Conservation (phyloP, 1,140 invertebrate genomes). For the Plectrocnemia conspersa region DNA sequence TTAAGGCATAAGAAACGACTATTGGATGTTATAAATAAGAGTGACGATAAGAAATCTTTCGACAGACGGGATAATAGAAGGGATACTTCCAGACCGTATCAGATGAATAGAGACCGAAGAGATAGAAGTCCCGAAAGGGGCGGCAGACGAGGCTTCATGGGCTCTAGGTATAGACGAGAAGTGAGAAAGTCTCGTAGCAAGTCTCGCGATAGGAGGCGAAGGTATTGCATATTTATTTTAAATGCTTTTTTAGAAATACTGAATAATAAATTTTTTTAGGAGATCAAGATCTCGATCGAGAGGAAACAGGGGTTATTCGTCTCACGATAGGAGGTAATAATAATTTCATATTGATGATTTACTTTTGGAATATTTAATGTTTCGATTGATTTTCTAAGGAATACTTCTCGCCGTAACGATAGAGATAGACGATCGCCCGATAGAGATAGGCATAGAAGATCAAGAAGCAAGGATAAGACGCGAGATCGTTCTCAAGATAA, state of each 20-base stretch:
- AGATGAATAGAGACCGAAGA: slow-evolving; percentile 11
- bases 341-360: no score
- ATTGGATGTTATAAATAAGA: neutral
- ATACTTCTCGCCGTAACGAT: neutral
- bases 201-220: slow-evolving; percentile 17
- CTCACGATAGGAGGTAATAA: slow-evolving; percentile 12
- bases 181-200: slow-evolving; percentile 8
- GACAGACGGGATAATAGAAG: slow-evolving; percentile 4
- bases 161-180: slow-evolving; percentile 4
- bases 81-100: neutral
- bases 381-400: slow-evolving; percentile 1
- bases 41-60: neutral
- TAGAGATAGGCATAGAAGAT: slow-evolving; percentile 11
- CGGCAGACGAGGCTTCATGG: slow-evolving; percentile 6
- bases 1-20: neutral
- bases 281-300: slow-evolving; percentile 24
- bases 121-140: slow-evolving; percentile 11
- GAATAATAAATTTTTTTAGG: no score
- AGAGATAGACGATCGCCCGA: slow-evolving; percentile 15
- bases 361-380: no score
- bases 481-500: slow-evolving; percentile 20
- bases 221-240: slow-evolving; percentile 6
- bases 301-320: slow-evolving; percentile 10
- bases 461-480: slow-evolving; percentile 7
- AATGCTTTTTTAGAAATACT: slow-evolving; percentile 10